phyloP scores from a whole-genome alignment of 2,888 invertebrate species.

The Macrosiphum euphorbiae region DNA sequence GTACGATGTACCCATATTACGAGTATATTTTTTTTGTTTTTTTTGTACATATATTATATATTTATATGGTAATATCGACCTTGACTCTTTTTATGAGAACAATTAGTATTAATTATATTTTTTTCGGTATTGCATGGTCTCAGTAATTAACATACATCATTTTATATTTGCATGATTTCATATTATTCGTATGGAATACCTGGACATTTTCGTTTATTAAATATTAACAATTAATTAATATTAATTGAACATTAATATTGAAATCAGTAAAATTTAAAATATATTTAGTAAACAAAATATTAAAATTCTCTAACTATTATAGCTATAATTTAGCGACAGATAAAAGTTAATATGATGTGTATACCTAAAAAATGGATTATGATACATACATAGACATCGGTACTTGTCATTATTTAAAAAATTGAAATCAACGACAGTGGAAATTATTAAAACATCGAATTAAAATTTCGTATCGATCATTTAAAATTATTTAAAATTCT shows the following conservation, averaged over 20 bases:
- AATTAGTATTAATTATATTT: background rate
- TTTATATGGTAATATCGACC: background rate
- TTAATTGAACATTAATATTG: background rate
- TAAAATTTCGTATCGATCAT: background rate
- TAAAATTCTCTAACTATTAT: background rate
- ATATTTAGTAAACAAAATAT: background rate
- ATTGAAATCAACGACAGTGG: no score
- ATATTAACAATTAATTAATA: background rate
- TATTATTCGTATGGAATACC: background rate
- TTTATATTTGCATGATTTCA: background rate
- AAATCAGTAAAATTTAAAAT: background rate
- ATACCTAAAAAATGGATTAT: background rate
- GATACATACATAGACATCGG: rapidly evolving
- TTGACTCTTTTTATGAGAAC: background rate
- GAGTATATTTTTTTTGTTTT: background rate
- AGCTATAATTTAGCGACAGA: background rate
- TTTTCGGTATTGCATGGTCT: background rate
- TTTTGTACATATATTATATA: background rate
- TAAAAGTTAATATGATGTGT: background rate
- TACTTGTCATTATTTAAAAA: background rate
- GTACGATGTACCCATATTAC: no score
- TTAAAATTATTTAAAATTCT: background rate
- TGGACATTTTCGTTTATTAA: background rate
- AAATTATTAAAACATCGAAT: background rate
- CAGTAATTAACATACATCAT: background rate